Evolutionary conservation across 2,797 vertebrate genomes (phyloP).

Genomic region (Danionella dracula): DNA sequence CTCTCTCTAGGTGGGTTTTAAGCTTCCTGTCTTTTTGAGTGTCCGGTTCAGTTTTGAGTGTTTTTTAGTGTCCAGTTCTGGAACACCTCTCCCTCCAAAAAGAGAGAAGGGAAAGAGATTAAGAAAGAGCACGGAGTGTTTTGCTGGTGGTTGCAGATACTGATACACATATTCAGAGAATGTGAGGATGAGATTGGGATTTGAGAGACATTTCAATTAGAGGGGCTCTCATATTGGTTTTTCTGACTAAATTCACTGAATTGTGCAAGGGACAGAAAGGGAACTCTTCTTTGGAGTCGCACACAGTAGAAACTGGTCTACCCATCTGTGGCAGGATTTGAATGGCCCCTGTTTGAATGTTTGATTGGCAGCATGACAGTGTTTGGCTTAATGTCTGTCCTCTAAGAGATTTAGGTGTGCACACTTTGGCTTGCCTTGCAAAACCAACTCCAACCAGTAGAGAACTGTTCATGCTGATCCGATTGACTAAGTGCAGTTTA

Average conservation of each 20-base stretch:
- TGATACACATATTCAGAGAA: slow-evolving; percentile 9
- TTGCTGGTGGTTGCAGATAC: slow-evolving; percentile 42
- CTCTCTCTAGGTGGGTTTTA: slow-evolving; percentile 65
- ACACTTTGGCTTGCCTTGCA: slow-evolving; percentile 21
- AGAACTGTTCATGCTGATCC: background rate
- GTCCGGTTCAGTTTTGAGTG: no score
- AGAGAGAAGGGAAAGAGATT: slow-evolving; percentile 33
- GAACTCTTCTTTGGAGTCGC: slow-evolving; percentile 13
- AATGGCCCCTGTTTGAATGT: background rate
- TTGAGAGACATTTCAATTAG: no score
- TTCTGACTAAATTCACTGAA: slow-evolving; percentile 1
- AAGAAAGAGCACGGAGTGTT: slow-evolving; percentile 16
- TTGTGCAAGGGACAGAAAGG: background rate
- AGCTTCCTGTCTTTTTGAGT: slow-evolving; percentile 35
- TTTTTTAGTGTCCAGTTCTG: slow-evolving; percentile 76
- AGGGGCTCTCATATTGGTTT: slow-evolving; percentile 69
- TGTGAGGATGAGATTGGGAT: slow-evolving; percentile 4
- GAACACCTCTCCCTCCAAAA: slow-evolving; percentile 78
- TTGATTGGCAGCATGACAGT: slow-evolving; percentile 29
- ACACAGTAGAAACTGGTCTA: slow-evolving; percentile 5
- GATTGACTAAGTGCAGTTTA: background rate
- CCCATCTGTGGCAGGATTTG: slow-evolving; percentile 17
- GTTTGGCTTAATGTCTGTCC: slow-evolving; percentile 61
- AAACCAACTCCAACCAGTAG: slow-evolving; percentile 21
- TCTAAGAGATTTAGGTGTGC: slow-evolving; percentile 26